Evolutionary conservation across 2,797 vertebrate species (phyloP).

Genomic region (Acanthiza pusilla): DNA sequence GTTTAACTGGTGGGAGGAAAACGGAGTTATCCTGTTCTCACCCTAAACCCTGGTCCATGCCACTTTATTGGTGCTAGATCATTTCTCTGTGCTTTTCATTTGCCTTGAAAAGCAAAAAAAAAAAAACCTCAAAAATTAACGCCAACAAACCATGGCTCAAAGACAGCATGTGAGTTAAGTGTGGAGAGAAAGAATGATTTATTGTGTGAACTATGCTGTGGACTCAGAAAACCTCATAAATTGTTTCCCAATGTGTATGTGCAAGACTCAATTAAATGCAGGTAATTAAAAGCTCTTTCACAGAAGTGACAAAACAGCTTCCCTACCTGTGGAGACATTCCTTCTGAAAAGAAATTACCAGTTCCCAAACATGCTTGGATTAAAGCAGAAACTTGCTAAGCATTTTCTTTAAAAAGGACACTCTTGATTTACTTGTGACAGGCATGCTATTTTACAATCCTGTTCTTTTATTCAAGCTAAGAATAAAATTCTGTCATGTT

Average conservation of each 20-base stretch:
- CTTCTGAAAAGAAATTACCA: conserved; percentile 2
- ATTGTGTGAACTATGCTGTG: not conserved
- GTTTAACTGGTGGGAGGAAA: no score
- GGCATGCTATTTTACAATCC: not conserved
- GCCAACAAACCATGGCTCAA: not conserved
- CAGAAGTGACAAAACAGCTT: not conserved
- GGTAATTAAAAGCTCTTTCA: conserved; percentile 52
- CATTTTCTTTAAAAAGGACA: not conserved
- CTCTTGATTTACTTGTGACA: conserved; percentile 1
- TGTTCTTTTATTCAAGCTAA: not conserved
- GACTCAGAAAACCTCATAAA: conserved; percentile 26
- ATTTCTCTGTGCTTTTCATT: not conserved
- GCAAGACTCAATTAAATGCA: conserved; percentile 33
- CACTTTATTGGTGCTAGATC: not conserved
- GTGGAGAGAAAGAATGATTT: not conserved
- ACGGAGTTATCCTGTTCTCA: not conserved
- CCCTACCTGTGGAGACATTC: not conserved
- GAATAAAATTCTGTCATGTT: not conserved
- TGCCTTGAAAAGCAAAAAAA: not conserved
- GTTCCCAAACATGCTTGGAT: not conserved
- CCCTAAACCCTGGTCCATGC: not conserved
- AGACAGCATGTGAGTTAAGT: not conserved
- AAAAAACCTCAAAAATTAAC: no score
- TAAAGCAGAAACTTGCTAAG: not conserved
- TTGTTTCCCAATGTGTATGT: not conserved